A percentile compares a stretch with the other conserved stretches of the same genome.
These are phyloP conservation scores for Cremastinae sp. DNA, from an alignment of 2,888 invertebrate genomes.

Conservation along the genomic window DNA sequence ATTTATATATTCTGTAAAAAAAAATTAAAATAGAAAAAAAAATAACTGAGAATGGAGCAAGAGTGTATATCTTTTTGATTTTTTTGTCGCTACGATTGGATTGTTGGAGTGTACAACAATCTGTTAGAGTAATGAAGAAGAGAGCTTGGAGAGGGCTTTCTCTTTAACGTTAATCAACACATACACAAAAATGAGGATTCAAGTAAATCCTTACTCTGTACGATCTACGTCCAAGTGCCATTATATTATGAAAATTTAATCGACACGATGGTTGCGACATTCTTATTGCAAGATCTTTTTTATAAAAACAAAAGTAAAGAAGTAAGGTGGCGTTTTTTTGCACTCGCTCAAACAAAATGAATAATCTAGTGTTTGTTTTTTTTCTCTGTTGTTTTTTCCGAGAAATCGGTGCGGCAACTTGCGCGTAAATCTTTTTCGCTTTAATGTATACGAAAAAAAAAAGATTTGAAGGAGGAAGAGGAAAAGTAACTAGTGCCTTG, in stretches of 20 bases:
- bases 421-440: constrained; percentile 27
- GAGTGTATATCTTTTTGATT: not conserved
- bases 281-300: constrained; percentile 39
- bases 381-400: no score
- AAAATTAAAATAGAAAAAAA: constrained; percentile 26
- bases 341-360: no score
- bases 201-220: constrained; percentile 21
- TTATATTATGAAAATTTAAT: constrained; percentile 51
- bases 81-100: not conserved
- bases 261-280: constrained; percentile 30
- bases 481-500: constrained; percentile 56
- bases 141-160: no score
- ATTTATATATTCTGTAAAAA: constrained; percentile 65
- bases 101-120: not conserved
- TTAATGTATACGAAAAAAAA: not conserved
- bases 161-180: no score
- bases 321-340: not conserved
- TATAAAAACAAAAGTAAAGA: no score
- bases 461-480: constrained; percentile 4
- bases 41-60: not conserved
- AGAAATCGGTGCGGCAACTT: not conserved
- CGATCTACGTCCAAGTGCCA: constrained; percentile 59
- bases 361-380: no score
- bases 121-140: no score
- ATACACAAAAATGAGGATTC: no score